phyloP scores from a whole-genome alignment of 2,113 vertebrate genomes.

The Probosciger aterrimus region DNA sequence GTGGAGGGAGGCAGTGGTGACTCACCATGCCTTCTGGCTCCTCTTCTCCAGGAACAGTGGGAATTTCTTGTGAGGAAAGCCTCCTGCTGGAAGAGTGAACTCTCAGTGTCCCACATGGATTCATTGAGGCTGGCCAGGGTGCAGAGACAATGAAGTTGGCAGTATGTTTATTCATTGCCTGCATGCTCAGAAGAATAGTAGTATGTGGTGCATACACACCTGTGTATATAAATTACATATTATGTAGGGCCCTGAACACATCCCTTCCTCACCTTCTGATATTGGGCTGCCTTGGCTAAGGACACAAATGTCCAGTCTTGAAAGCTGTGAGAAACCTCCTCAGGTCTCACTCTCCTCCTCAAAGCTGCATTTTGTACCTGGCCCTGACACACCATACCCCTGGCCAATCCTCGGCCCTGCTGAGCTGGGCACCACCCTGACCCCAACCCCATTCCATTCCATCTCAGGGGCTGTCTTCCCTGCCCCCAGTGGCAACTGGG shows the following conservation, averaged over 20 bases:
- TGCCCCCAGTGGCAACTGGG: rapidly evolving
- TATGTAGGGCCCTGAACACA: background rate
- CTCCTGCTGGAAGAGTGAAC: background rate
- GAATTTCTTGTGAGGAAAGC: background rate
- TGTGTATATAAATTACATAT: background rate
- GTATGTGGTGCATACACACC: background rate
- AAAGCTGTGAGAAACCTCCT: background rate
- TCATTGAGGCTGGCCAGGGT: rapidly evolving
- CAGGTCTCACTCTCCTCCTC: background rate
- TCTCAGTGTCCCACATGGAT: background rate
- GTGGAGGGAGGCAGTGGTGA: background rate
- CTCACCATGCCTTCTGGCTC: background rate
- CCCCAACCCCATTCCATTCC: rapidly evolving
- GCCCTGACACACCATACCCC: too few relatives aligned
- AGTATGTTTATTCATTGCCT: background rate
- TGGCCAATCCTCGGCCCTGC: background rate
- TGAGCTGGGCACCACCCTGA: background rate
- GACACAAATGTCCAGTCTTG: background rate
- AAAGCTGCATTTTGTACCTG: background rate
- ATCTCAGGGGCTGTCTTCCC: rapidly evolving
- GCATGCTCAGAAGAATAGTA: background rate
- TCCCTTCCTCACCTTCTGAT: background rate
- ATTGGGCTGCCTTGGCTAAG: background rate
- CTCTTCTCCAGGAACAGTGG: background rate
- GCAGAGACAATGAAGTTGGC: rapidly evolving